These are phyloP conservation scores for Lysiphlebus fabarum DNA, from an alignment of 1,140 invertebrate genomes.

Conservation along the genomic window DNA sequence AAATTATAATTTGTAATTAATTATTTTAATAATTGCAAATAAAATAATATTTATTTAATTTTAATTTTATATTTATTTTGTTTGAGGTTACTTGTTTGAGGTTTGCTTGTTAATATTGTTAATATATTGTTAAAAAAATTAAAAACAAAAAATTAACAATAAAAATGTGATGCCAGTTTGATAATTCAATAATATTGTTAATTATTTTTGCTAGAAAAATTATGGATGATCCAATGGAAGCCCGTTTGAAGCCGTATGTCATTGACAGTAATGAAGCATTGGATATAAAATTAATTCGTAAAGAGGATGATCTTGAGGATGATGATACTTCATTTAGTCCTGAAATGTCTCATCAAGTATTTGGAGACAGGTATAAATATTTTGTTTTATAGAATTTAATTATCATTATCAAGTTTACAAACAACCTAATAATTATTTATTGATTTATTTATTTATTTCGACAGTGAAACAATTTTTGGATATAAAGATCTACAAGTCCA, in stretches of 20 bases:
- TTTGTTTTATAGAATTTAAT: too few relatives aligned
- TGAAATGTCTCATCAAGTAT: constrained; percentile 91
- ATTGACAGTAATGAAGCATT: constrained; percentile 71
- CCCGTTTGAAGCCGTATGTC: constrained; percentile 61
- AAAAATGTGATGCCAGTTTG: too few relatives aligned
- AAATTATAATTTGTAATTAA: too few relatives aligned
- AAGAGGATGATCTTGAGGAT: constrained; percentile 68
- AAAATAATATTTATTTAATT: too few relatives aligned
- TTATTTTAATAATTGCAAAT: too few relatives aligned
- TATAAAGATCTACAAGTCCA: constrained; percentile 80
- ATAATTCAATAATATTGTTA: too few relatives aligned
- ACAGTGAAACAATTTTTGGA: constrained; percentile 88
- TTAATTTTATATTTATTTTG: too few relatives aligned
- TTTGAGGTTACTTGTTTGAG: too few relatives aligned
- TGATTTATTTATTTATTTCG: constrained; percentile 35
- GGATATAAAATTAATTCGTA: constrained; percentile 74
- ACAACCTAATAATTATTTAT: constrained; percentile 19
- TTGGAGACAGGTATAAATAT: constrained; percentile 71
- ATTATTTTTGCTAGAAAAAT: too few relatives aligned
- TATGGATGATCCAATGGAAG: constrained; percentile 48
- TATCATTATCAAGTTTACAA: constrained; percentile 9
- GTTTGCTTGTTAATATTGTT: too few relatives aligned
- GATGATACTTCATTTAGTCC: constrained; percentile 72
- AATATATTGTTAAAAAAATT: too few relatives aligned
- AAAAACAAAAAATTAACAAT: too few relatives aligned